A percentile compares a stretch with the other conserved stretches of the same genome.
Evolutionary conservation across 2,797 vertebrate genomes (phyloP).

Genomic region (Melanotaenia maccullochi): DNA sequence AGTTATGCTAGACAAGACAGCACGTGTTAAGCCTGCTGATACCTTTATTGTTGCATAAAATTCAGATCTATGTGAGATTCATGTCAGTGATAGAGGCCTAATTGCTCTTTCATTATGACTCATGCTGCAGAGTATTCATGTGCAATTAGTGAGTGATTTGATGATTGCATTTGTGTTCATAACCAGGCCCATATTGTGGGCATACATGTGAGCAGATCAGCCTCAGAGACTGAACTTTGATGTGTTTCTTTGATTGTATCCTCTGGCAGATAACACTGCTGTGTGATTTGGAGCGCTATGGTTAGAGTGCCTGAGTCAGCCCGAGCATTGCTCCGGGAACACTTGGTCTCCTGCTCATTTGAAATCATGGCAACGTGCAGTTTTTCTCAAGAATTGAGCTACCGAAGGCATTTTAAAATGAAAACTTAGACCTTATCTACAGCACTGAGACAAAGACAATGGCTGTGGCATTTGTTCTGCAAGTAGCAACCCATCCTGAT

Average conservation of each 20-base stretch:
- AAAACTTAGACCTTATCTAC: conserved; percentile 37
- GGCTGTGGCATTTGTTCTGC: not conserved
- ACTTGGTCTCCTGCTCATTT: conserved; percentile 62
- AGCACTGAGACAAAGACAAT: conserved; percentile 11
- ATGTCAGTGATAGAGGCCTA: conserved; percentile 66
- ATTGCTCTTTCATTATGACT: conserved; percentile 76
- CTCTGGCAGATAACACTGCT: conserved; percentile 66
- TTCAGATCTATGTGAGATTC: conserved; percentile 58
- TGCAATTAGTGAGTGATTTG: conserved; percentile 73
- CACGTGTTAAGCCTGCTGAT: conserved; percentile 51
- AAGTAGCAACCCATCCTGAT: not conserved
- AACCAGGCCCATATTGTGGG: conserved; percentile 15
- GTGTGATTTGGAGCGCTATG: conserved; percentile 66
- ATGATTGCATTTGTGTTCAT: conserved; percentile 49
- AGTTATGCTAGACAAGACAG: conserved; percentile 53
- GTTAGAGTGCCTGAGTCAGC: conserved; percentile 70
- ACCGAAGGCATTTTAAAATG: conserved; percentile 45
- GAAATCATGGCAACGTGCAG: conserved; percentile 54
- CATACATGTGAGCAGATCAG: conserved; percentile 47
- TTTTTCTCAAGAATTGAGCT: conserved; percentile 52
- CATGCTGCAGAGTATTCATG: conserved; percentile 70
- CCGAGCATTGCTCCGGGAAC: conserved; percentile 60
- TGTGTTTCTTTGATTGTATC: conserved; percentile 72
- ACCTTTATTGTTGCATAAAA: conserved; percentile 45
- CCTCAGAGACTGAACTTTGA: conserved; percentile 64